Conservation (phyloP, 2,888 invertebrate species). For the Drosophila ochracea region DNA sequence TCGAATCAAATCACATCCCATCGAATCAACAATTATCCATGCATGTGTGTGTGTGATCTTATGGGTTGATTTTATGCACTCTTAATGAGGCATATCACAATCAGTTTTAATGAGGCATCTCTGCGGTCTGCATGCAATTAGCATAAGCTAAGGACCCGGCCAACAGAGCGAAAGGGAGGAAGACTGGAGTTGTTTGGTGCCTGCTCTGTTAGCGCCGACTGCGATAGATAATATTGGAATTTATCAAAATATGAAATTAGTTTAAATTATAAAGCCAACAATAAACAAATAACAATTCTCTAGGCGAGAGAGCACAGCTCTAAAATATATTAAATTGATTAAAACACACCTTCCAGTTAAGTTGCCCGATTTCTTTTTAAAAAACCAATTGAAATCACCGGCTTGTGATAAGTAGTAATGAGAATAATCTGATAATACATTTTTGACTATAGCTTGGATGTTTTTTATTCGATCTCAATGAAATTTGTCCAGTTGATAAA, state of each 20-base stretch:
- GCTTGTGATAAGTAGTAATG: too few species aligned
- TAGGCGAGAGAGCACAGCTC: neutral
- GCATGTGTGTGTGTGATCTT: conserved; percentile 10
- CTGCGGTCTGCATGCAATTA: conserved; percentile 58
- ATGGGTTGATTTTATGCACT: conserved; percentile 33
- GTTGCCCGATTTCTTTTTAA: neutral
- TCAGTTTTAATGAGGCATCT: conserved; percentile 66
- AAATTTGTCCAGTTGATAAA: neutral
- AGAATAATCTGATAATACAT: too few species aligned
- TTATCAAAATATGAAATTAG: neutral
- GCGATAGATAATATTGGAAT: neutral
- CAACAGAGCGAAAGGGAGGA: neutral
- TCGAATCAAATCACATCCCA: conserved; percentile 50
- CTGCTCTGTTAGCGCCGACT: neutral
- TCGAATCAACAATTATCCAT: conserved; percentile 63
- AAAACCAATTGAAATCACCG: too few species aligned
- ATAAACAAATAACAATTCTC: neutral
- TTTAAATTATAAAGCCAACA: neutral
- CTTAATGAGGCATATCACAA: conserved; percentile 71
- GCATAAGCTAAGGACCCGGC: conserved; percentile 7
- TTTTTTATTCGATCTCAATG: too few species aligned
- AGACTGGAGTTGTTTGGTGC: neutral
- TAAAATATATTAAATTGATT: neutral
- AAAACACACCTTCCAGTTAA: neutral
- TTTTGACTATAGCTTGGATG: too few species aligned